A percentile compares a stretch with the other conserved stretches of the same genome.
phyloP scores from a whole-genome alignment of 2,797 vertebrate genomes.

The Danio tinwini region DNA sequence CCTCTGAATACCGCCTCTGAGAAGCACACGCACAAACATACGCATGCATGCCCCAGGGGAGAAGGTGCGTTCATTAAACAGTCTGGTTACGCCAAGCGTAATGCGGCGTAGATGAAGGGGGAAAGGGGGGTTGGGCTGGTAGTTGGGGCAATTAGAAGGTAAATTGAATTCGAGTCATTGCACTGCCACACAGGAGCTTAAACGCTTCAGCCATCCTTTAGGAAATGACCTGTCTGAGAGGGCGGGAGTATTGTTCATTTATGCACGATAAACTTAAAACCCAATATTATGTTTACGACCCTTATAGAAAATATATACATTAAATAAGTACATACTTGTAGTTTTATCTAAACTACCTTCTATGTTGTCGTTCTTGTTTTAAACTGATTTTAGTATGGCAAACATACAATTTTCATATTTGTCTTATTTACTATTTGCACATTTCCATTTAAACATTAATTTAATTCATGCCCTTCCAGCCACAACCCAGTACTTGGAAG shows the following conservation, averaged over 20 bases:
- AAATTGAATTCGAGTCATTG: slow-evolving; percentile 62
- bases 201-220: slow-evolving; percentile 36
- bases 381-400: no score
- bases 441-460: no score
- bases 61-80: slow-evolving; percentile 58
- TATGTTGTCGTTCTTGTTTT: no score
- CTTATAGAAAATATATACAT: background rate
- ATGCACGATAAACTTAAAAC: background rate
- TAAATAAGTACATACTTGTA: no score
- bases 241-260: background rate
- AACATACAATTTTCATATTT: no score
- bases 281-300: background rate
- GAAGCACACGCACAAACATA: slow-evolving; percentile 8
- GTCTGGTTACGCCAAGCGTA: slow-evolving; percentile 50
- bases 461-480: no score
- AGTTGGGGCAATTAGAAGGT: slow-evolving; percentile 57
- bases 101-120: background rate
- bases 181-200: slow-evolving; percentile 46
- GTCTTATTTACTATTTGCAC: no score
- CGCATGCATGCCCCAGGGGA: slow-evolving; percentile 29
- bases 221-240: slow-evolving; percentile 38
- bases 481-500: no score
- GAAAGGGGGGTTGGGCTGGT: background rate
- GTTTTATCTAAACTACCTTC: no score
- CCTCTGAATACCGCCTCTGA: slow-evolving; percentile 24